Conservation (phyloP, 1,140 invertebrate species). For the Probaryconus sp. region DNA sequence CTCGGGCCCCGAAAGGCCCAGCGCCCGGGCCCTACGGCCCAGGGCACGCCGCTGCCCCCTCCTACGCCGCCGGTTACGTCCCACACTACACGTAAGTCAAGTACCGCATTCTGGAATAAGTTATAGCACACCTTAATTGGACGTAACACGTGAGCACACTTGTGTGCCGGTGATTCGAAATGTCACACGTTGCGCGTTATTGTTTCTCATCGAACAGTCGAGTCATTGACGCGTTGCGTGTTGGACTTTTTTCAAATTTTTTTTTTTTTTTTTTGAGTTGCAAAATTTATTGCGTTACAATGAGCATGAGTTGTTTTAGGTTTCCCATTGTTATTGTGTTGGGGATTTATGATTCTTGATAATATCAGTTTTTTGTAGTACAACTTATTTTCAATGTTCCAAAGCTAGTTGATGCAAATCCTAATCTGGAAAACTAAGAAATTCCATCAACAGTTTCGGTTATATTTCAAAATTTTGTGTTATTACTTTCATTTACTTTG, state of each 20-base stretch:
- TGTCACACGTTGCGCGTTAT: slow-evolving; percentile 12
- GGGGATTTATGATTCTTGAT: too few species aligned
- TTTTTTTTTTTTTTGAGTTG: slow-evolving; percentile 2
- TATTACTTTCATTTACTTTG: too few species aligned
- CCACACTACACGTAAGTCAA: slow-evolving; percentile 71
- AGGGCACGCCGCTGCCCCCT: slow-evolving; percentile 35
- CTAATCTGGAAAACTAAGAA: too few species aligned
- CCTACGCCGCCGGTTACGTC: slow-evolving; percentile 65
- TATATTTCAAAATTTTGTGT: too few species aligned
- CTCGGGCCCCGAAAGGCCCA: slow-evolving; percentile 75
- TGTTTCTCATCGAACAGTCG: background rate
- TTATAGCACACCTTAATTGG: slow-evolving; percentile 34
- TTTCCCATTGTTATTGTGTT: too few species aligned
- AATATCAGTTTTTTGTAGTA: too few species aligned
- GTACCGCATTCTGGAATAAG: slow-evolving; percentile 3
- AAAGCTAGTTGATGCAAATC: too few species aligned
- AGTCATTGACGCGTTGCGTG: too few species aligned
- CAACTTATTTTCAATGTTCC: too few species aligned
- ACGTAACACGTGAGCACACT: slow-evolving; percentile 16
- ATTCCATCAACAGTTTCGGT: too few species aligned
- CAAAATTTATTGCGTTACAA: slow-evolving; percentile 1
- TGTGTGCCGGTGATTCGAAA: slow-evolving; percentile 11
- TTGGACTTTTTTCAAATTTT: slow-evolving; percentile 2
- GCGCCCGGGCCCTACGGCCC: slow-evolving; percentile 54
- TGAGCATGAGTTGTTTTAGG: background rate